Evolutionary conservation across 2,888 invertebrate genomes (phyloP).

Genomic region (Stegana nigrithorax): DNA sequence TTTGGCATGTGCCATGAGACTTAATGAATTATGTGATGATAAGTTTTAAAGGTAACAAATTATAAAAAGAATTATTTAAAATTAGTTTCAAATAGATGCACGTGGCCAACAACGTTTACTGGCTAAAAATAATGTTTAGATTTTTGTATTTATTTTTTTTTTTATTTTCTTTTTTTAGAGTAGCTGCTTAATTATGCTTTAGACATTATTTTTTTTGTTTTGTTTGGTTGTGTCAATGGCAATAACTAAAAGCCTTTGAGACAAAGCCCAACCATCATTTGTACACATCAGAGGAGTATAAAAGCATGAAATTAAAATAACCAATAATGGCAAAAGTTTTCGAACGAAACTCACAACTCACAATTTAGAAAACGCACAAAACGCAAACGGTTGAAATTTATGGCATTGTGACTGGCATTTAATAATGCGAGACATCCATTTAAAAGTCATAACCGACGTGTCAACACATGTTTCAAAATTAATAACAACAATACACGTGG

Average conservation of each 20-base stretch:
- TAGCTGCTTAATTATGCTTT: too few relatives aligned
- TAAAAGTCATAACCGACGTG: slow-evolving; percentile 14
- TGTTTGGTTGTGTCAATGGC: slow-evolving; percentile 3
- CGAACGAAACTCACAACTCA: too few relatives aligned
- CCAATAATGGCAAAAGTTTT: not conserved
- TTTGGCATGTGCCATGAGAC: too few relatives aligned
- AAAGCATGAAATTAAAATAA: not conserved
- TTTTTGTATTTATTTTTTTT: too few relatives aligned
- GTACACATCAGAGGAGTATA: not conserved
- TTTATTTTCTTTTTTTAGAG: too few relatives aligned
- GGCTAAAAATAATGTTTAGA: too few relatives aligned
- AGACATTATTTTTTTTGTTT: too few relatives aligned
- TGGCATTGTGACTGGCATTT: not conserved
- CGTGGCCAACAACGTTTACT: too few relatives aligned
- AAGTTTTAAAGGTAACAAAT: too few relatives aligned
- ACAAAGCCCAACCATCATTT: not conserved
- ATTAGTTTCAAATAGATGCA: too few relatives aligned
- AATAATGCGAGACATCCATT: slow-evolving; percentile 10
- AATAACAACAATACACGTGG: not conserved
- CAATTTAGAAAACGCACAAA: not conserved
- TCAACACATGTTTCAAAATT: slow-evolving; percentile 3
- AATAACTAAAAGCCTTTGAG: not conserved
- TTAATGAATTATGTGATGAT: too few relatives aligned
- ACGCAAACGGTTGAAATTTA: not conserved
- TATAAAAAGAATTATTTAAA: too few relatives aligned